A percentile compares a stretch with the other conserved stretches of the same genome.
Evolutionary conservation across 2,113 vertebrate species (phyloP).

Genomic region (Eublepharis macularius): DNA sequence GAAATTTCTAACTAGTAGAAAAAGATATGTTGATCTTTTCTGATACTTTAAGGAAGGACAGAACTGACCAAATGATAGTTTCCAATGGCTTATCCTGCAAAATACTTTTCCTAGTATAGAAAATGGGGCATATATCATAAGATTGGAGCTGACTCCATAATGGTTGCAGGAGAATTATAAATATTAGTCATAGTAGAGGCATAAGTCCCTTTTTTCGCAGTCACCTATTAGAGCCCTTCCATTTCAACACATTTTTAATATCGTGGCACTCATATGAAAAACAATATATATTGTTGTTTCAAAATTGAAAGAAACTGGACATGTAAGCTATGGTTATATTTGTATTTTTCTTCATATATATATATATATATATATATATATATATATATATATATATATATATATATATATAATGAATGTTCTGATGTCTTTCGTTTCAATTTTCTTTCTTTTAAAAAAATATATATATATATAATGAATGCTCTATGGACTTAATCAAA

Average conservation of each 20-base stretch:
- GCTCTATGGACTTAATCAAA: constrained; percentile 75
- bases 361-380: not conserved
- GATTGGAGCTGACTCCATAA: not conserved
- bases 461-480: constrained; percentile 35
- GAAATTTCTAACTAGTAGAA: not conserved
- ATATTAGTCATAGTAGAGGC: not conserved
- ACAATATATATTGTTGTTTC: constrained; percentile 59
- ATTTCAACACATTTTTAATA: not conserved
- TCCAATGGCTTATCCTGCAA: not conserved
- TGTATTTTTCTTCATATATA: constrained; percentile 26
- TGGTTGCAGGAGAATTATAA: not conserved
- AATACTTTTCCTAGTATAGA: not conserved
- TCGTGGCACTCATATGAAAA: constrained; percentile 25
- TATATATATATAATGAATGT: no score
- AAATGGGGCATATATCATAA: not conserved
- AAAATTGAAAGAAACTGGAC: constrained; percentile 59
- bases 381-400: not conserved
- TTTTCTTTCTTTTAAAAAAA: no score
- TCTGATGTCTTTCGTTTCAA: no score
- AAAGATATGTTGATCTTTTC: not conserved
- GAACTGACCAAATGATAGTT: not conserved
- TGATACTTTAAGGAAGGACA: not conserved
- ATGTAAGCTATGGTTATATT: constrained; percentile 51
- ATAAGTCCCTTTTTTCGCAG: not conserved
- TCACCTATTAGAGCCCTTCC: not conserved